phyloP scores from a whole-genome alignment of 1,140 invertebrate species.

The Psix sp. region DNA sequence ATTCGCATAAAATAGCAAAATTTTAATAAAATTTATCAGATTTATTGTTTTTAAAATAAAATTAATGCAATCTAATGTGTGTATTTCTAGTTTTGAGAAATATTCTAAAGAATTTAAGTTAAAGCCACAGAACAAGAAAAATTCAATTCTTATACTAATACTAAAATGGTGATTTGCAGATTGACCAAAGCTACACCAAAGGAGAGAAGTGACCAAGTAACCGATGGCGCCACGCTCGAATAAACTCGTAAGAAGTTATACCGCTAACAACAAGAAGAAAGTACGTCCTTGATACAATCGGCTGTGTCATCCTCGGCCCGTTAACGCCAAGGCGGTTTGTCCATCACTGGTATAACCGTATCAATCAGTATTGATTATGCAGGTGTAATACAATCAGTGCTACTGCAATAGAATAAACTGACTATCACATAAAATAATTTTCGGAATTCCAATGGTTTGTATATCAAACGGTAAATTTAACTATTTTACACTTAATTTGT shows the following conservation, averaged over 20 bases:
- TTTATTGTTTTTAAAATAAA: no score
- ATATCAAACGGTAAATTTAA: constrained; percentile 46
- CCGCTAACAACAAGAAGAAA: constrained; percentile 71
- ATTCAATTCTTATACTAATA: no score
- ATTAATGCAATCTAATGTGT: no score
- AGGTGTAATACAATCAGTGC: constrained; percentile 73
- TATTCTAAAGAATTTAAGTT: no score
- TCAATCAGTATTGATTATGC: constrained; percentile 73
- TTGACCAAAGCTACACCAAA: constrained; percentile 2
- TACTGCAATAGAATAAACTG: constrained; percentile 63
- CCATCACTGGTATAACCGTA: constrained; percentile 66
- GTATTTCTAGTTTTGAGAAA: no score
- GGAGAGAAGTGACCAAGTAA: constrained; percentile 71
- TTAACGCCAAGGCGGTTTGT: constrained; percentile 70
- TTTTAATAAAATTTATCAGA: no score
- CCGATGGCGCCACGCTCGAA: constrained; percentile 65
- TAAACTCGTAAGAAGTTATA: constrained; percentile 69
- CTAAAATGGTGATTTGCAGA: constrained; percentile 31
- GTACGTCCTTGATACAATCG: constrained; percentile 72
- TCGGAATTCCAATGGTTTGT: constrained; percentile 60
- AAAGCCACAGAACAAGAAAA: no score
- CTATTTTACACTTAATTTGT: no score
- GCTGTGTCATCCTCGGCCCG: constrained; percentile 76
- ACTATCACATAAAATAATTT: constrained; percentile 61
- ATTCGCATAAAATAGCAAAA: no score